Conservation (phyloP, 2,797 vertebrate species). For the Poecilia gillii region DNA sequence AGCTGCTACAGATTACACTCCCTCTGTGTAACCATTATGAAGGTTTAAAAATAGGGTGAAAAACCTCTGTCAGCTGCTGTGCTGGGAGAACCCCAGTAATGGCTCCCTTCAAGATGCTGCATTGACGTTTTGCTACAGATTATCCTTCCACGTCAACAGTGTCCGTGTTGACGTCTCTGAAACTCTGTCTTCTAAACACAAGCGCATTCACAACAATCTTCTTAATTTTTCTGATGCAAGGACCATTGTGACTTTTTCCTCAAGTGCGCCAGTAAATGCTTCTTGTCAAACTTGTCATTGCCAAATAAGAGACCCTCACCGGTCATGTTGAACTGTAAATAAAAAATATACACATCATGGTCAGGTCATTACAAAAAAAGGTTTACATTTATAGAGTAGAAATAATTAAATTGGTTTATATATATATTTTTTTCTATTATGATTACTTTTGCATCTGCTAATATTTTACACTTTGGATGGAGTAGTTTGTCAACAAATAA, state of each 20-base stretch:
- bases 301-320: conserved; percentile 2
- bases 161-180: background rate
- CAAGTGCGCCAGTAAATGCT: conserved; percentile 2
- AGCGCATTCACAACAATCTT: background rate
- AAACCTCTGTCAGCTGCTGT: too few relatives aligned
- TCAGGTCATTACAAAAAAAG: background rate
- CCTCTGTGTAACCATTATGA: too few relatives aligned
- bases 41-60: too few relatives aligned
- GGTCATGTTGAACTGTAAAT: conserved; percentile 14
- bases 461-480: too few relatives aligned
- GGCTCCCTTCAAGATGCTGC: too few relatives aligned
- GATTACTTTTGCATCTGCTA: too few relatives aligned
- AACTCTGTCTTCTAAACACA: background rate
- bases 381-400: background rate
- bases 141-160: background rate
- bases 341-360: background rate
- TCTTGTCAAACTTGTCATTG: background rate
- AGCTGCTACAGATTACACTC: background rate
- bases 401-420: background rate
- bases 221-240: background rate
- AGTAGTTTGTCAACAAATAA: too few relatives aligned
- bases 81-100: too few relatives aligned
- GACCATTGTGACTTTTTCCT: conserved; percentile 8
- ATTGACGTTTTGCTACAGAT: background rate
- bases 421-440: too few relatives aligned